These are phyloP conservation scores for Hassar affinis DNA, from an alignment of 2,113 vertebrate species.

Conservation along the genomic window DNA sequence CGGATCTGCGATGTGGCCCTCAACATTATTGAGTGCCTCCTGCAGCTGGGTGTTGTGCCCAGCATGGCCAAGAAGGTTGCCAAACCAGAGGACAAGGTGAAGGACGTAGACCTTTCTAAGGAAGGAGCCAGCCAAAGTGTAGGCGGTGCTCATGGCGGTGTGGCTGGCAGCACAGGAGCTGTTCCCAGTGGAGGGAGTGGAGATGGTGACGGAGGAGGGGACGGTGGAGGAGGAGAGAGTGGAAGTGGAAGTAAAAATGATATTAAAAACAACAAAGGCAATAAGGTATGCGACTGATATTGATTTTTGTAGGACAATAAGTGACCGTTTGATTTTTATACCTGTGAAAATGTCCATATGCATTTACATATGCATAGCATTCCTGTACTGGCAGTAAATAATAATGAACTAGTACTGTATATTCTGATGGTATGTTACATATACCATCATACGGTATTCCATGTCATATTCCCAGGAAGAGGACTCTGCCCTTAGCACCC, in stretches of 20 bases:
- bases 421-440: neutral
- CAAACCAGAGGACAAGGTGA: constrained; percentile 90
- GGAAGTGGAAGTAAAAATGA: constrained; percentile 78
- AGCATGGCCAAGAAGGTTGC: constrained; percentile 81
- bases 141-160: constrained; percentile 69
- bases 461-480: constrained; percentile 76
- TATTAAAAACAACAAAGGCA: constrained; percentile 89
- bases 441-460: neutral
- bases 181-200: constrained; percentile 77
- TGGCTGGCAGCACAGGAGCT: constrained; percentile 68
- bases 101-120: constrained; percentile 82
- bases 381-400: neutral
- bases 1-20: constrained; percentile 93
- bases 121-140: constrained; percentile 76
- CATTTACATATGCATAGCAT: neutral
- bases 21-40: constrained; percentile 93
- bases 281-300: constrained; percentile 60
- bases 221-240: constrained; percentile 71
- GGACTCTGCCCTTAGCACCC: constrained; percentile 78
- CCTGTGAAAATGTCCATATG: neutral
- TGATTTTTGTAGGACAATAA: neutral
- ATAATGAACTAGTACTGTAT: neutral
- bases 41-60: constrained; percentile 93
- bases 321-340: neutral
- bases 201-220: constrained; percentile 68